Evolutionary conservation across 2,797 vertebrate genomes (phyloP).

Genomic region (Melanotaenia maccullochi): DNA sequence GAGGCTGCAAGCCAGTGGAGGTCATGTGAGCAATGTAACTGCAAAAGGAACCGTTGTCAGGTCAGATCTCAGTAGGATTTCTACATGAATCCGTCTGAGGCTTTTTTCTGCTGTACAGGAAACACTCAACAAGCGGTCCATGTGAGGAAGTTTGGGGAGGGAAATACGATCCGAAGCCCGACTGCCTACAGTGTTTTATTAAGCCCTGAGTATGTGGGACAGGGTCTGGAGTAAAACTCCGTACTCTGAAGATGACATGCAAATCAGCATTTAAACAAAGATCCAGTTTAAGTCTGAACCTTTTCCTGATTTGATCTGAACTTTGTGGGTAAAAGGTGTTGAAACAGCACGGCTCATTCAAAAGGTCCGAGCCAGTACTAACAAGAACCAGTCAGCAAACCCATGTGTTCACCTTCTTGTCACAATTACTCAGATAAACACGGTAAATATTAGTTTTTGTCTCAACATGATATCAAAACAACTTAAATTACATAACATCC

Average conservation of each 20-base stretch:
- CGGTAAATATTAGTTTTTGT: too few relatives aligned
- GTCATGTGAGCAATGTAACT: constrained; percentile 66
- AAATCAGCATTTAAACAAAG: constrained; percentile 51
- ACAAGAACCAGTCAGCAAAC: too few relatives aligned
- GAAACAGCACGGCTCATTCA: neutral
- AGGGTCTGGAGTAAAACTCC: constrained; percentile 57
- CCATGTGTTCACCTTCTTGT: too few relatives aligned
- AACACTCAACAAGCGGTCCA: constrained; percentile 35
- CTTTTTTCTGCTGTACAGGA: constrained; percentile 42
- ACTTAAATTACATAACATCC: too few relatives aligned
- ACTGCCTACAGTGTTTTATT: constrained; percentile 45
- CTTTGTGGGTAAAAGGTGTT: neutral
- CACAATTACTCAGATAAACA: too few relatives aligned
- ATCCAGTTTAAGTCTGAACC: constrained; percentile 6
- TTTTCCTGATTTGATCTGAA: constrained; percentile 7
- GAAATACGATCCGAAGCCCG: constrained; percentile 42
- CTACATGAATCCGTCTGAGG: constrained; percentile 53
- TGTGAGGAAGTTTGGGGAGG: constrained; percentile 39
- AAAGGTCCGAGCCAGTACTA: too few relatives aligned
- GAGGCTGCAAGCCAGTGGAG: constrained; percentile 27
- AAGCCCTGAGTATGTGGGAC: constrained; percentile 54
- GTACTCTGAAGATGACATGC: constrained; percentile 53
- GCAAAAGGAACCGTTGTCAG: constrained; percentile 62
- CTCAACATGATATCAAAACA: too few relatives aligned
- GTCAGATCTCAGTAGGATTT: constrained; percentile 67